These are phyloP conservation scores for Neoitamus cyanurus DNA, from an alignment of 2,888 invertebrate species.

Conservation along the genomic window DNA sequence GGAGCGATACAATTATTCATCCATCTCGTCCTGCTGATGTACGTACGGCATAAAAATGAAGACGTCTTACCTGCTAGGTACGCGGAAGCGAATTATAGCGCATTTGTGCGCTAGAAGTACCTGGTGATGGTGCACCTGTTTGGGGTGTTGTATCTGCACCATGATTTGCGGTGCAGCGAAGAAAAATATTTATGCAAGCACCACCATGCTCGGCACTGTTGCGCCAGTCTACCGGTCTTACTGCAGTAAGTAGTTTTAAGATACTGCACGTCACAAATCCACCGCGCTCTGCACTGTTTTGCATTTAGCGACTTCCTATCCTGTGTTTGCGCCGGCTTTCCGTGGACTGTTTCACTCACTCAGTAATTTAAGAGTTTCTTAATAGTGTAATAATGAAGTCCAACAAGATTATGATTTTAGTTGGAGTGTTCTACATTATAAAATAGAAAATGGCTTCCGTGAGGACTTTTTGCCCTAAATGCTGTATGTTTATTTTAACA, in stretches of 20 bases:
- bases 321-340: not conserved
- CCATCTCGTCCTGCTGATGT: not conserved
- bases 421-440: not conserved
- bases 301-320: not conserved
- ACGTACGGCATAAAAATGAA: slow-evolving; percentile 10
- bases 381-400: not conserved
- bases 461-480: not conserved
- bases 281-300: not conserved
- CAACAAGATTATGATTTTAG: not conserved
- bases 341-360: not conserved
- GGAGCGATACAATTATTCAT: not conserved
- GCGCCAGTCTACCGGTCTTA: not conserved
- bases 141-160: not conserved
- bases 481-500: not conserved
- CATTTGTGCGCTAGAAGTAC: not conserved
- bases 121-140: not conserved
- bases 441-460: not conserved
- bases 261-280: not conserved
- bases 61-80: slow-evolving; percentile 2
- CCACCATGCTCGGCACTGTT: not conserved
- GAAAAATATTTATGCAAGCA: not conserved
- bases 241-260: not conserved
- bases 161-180: not conserved
- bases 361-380: not conserved
- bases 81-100: not conserved